Evolutionary conservation across 2,797 vertebrate genomes (phyloP).

Genomic region (Anas acuta): DNA sequence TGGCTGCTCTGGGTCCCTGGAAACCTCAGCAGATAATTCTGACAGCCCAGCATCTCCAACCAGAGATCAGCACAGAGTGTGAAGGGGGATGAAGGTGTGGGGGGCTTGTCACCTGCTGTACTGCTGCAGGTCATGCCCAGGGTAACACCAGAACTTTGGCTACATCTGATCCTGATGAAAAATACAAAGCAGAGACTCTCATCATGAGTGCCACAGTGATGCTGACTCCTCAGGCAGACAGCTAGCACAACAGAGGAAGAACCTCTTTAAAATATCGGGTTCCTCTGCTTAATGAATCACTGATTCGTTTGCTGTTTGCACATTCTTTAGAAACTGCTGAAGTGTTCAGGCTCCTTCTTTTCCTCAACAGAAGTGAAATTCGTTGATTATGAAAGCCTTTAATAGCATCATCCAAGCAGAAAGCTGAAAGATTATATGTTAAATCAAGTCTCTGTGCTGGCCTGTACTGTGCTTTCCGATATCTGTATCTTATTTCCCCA

Average conservation of each 20-base stretch:
- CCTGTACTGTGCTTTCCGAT: slow-evolving; percentile 21
- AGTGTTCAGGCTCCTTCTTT: slow-evolving; percentile 61
- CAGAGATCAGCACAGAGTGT: neutral
- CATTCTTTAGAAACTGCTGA: slow-evolving; percentile 66
- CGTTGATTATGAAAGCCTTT: slow-evolving; percentile 65
- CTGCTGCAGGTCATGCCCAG: neutral
- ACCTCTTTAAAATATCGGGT: slow-evolving; percentile 50
- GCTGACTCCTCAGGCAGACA: neutral
- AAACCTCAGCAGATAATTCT: slow-evolving; percentile 8
- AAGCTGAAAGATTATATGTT: slow-evolving; percentile 67
- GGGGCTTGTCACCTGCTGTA: neutral
- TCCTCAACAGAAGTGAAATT: slow-evolving; percentile 61
- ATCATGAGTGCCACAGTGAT: neutral
- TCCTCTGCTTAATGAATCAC: slow-evolving; percentile 49
- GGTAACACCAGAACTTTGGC: neutral
- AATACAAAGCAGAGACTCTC: slow-evolving; percentile 31
- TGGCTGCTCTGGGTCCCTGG: neutral
- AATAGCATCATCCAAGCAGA: slow-evolving; percentile 70
- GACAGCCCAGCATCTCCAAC: neutral
- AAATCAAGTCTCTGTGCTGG: slow-evolving; percentile 59
- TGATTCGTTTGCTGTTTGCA: slow-evolving; percentile 65
- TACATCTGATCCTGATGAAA: neutral
- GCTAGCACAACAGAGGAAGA: slow-evolving; percentile 28
- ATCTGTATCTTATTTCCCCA: slow-evolving; percentile 46
- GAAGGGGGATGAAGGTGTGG: slow-evolving; percentile 10